Evolutionary conservation across 1,140 invertebrate species (phyloP), one percentile per base, ranked within the genome.

Genomic region (Ephestia elutella): DNA sequence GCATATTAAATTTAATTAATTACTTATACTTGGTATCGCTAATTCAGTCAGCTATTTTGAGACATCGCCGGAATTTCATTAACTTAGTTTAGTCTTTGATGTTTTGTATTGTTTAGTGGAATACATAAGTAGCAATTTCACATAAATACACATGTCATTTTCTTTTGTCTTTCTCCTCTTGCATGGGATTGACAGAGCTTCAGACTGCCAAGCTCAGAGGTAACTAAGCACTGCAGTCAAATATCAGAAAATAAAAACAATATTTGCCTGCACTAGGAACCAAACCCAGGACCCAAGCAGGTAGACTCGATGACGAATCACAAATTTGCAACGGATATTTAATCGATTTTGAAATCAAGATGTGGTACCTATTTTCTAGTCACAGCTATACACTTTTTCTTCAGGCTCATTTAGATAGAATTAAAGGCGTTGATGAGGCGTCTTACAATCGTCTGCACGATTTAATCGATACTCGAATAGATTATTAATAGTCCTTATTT

Each of bases 401-500:
- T 49, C 13, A 17, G 25, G 44, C 55, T 59, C 62, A 59, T 59
- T 59, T 63, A 63, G 32, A 48, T 17, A 32, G 54, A 55, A 68
- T 70, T 65, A 68, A 65, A 72, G 61, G 60, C 55, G 58, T 66
- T 70, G 73, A 75, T 71, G 65, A 75, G 62, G 54, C 57, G 57
- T 35, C 63, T 59, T 55, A 59, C 48, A 60, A 59, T 56, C 58
- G 11, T 61, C 38, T 58, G 66, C 62, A 57, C 56, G 51, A 59
- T 60, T 57, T 60, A 53, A 49, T 38, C 54, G 38, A 44, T 17
- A 44, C n/a, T 44, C 38, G 2, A 5, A 2, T 17, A 15, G 13
- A 17, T 44, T 7, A 2, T 11, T 50, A 53, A 15, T 25, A 9
- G 50, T 25, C 21, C 50, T 25, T 53, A 53, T 25, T 53, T 0